phyloP scores from a whole-genome alignment of 1,140 invertebrate genomes.

The Popillia japonica region DNA sequence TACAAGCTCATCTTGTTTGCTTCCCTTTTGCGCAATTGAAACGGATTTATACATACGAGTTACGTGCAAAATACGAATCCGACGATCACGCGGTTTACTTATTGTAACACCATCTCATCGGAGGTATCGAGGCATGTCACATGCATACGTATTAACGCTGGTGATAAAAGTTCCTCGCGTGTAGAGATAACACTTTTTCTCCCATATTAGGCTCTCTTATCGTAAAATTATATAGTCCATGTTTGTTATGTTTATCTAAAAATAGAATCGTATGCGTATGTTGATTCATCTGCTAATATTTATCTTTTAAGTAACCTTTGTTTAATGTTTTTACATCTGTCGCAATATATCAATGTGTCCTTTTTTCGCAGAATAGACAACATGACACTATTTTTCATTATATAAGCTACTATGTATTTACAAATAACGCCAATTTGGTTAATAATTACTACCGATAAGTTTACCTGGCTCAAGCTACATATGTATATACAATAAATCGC shows the following conservation, averaged over 20 bases:
- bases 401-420: too few relatives aligned
- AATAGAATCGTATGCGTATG: slow-evolving; percentile 4
- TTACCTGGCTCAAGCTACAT: too few relatives aligned
- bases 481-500: too few relatives aligned
- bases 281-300: slow-evolving; percentile 34
- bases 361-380: neutral
- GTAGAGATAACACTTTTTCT: slow-evolving; percentile 21
- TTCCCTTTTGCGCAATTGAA: neutral
- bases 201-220: slow-evolving; percentile 5
- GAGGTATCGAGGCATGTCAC: neutral
- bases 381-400: neutral
- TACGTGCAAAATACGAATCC: neutral
- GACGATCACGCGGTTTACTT: neutral
- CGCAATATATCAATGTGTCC: slow-evolving; percentile 24
- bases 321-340: slow-evolving; percentile 34
- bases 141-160: slow-evolving; percentile 15
- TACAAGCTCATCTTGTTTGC: slow-evolving; percentile 2
- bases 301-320: slow-evolving; percentile 32
- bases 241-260: slow-evolving; percentile 34
- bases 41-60: neutral
- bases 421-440: too few relatives aligned
- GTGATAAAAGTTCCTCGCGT: slow-evolving; percentile 14
- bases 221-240: slow-evolving; percentile 23
- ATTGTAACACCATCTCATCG: neutral
- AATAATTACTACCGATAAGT: too few relatives aligned